phyloP scores from a whole-genome alignment of 2,797 vertebrate genomes.

The Allobates femoralis region DNA sequence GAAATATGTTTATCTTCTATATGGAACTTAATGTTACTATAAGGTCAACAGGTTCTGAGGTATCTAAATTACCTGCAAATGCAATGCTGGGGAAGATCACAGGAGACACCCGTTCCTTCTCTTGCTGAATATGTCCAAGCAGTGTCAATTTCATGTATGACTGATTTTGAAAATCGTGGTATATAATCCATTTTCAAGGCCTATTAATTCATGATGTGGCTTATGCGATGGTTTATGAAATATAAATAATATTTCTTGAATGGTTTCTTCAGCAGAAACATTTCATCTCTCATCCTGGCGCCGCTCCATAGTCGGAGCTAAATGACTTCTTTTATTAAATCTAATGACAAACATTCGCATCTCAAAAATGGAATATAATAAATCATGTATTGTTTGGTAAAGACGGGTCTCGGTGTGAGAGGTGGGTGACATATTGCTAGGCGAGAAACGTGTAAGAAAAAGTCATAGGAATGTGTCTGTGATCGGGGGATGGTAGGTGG shows the following conservation, averaged over 20 bases:
- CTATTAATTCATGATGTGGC: slow-evolving; percentile 64
- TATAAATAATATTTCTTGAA: slow-evolving; percentile 60
- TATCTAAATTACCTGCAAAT: slow-evolving; percentile 34
- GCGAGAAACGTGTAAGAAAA: background rate
- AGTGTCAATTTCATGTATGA: slow-evolving; percentile 63
- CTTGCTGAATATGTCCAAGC: slow-evolving; percentile 43
- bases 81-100: slow-evolving; percentile 29
- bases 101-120: slow-evolving; percentile 22
- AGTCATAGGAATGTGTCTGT: background rate
- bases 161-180: slow-evolving; percentile 63
- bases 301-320: background rate
- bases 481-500: background rate
- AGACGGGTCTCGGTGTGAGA: background rate
- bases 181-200: slow-evolving; percentile 65
- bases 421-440: background rate
- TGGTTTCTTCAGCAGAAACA: slow-evolving; percentile 59
- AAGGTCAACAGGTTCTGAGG: slow-evolving; percentile 48
- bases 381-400: background rate
- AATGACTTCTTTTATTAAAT: slow-evolving; percentile 32
- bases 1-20: slow-evolving; percentile 45
- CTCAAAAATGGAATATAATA: background rate
- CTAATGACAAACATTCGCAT: background rate
- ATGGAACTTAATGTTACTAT: slow-evolving; percentile 48
- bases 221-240: slow-evolving; percentile 62
- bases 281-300: slow-evolving; percentile 21